Conservation (phyloP, 1,140 invertebrate species). For the Bombyx mori region DNA sequence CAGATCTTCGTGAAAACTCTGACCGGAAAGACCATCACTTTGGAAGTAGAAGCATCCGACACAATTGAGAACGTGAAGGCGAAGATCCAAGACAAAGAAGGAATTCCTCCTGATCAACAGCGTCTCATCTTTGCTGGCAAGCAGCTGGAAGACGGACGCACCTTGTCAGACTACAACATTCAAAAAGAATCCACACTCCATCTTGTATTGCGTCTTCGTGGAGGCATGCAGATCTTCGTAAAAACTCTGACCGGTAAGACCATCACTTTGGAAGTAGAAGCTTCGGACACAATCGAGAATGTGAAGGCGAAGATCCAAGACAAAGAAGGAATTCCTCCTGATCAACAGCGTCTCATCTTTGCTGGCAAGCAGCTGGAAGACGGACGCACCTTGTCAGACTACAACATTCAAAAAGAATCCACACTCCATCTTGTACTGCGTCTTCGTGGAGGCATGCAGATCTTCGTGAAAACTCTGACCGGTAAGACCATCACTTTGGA, state of each 20-base stretch:
- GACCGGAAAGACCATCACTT: too few relatives aligned
- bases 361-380: conserved; percentile 13
- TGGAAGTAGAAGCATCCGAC: too few relatives aligned
- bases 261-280: conserved; percentile 9
- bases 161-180: conserved; percentile 94
- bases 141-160: conserved; percentile 94
- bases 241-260: conserved; percentile 12
- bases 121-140: conserved; percentile 90
- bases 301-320: conserved; percentile 11
- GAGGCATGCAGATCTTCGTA: conserved; percentile 11
- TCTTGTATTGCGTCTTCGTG: conserved; percentile 77
- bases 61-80: too few relatives aligned
- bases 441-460: conserved; percentile 13
- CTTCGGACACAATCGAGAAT: conserved; percentile 11
- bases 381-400: conserved; percentile 8
- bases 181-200: conserved; percentile 95
- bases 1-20: too few relatives aligned
- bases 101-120: too few relatives aligned
- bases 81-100: too few relatives aligned
- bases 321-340: conserved; percentile 12
- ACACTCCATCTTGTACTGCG: conserved; percentile 9
- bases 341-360: conserved; percentile 11
- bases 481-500: conserved; percentile 11
- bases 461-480: conserved; percentile 10
- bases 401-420: conserved; percentile 12